phyloP scores from a whole-genome alignment of 2,113 vertebrate genomes.

The Cyprinus carpio region DNA sequence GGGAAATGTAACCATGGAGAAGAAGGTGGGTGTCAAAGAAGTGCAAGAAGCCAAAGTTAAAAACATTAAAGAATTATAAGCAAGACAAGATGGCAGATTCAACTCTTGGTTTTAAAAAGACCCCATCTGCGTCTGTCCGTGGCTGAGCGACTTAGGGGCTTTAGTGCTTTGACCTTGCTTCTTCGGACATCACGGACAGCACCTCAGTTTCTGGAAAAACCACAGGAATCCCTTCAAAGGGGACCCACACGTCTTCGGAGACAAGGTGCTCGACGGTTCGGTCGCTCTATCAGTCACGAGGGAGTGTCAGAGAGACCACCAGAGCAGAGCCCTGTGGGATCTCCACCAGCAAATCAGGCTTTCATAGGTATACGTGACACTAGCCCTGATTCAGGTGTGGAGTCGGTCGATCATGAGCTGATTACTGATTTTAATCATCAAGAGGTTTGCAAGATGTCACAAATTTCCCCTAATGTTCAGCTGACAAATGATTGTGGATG shows the following conservation, averaged over 20 bases:
- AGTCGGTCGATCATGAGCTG: conserved; percentile 2
- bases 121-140: conserved; percentile 52
- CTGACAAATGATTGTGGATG: neutral
- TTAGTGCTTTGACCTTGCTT: conserved; percentile 49
- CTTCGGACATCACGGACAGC: conserved; percentile 41
- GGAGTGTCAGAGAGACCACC: conserved; percentile 42
- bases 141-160: conserved; percentile 52
- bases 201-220: conserved; percentile 14
- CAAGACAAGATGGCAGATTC: conserved; percentile 1
- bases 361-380: conserved; percentile 16
- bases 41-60: conserved; percentile 17
- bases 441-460: neutral
- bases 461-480: neutral
- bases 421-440: neutral
- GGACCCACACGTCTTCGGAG: conserved; percentile 45
- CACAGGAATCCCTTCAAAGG: conserved; percentile 22
- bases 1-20: neutral
- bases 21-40: conserved; percentile 2
- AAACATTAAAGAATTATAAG: neutral
- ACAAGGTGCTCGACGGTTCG: conserved; percentile 58
- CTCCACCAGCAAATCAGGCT: conserved; percentile 38
- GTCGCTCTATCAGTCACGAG: conserved; percentile 61
- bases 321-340: neutral
- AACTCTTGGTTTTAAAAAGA: conserved; percentile 36
- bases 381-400: conserved; percentile 40